Evolutionary conservation across 2,113 vertebrate species (phyloP), one percentile per base, ranked within the genome.

Genomic region (Pseudonaja textilis): DNA sequence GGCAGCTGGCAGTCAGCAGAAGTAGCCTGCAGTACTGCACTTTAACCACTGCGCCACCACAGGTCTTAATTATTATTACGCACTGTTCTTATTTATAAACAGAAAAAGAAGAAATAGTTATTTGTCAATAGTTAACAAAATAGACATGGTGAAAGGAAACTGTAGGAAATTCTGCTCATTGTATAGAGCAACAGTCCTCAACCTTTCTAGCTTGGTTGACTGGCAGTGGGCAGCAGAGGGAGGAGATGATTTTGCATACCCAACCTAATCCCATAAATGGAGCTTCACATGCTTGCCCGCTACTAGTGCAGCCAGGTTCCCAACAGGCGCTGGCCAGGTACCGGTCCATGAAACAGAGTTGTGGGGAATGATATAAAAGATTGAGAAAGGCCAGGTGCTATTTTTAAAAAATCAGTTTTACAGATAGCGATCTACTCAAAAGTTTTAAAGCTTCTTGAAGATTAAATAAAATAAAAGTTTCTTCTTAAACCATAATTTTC

Each of bases 381-480:
- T 1, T 56, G 54, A 55, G 55, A 57, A 89, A 23, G 4, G 4
- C 16, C 45, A 29, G 25, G 88, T 92, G 74, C 29, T 59, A n/a
- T 1, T 0, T 92, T 92, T 91, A 92, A 88, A 91, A 94, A 91
- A 47, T 93, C 94, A 92, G 0, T 94, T 93, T 95, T 94, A 95
- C 91, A 90, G 93, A 59, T 85, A 74, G 93, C 95, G 89, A 95
- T 90, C 93, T 96, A 94, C 91, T 93, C 94, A 95, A 94, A 90
- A 95, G 89, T 93, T 95, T 92, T 94, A 93, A 91, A 96, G 89
- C 11, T 92, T 69, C 64, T 69, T 69, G 29, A 69, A 69, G 12
- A n/a, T 69, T 69, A 69, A 4, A 69, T n/a, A n/a, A 69, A 4
- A 29, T 64, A 11, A 11, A 64, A 64, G 12, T 69, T 69, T n/a